A percentile compares a stretch with the other conserved stretches of the same genome.
These are phyloP conservation scores for Drosophila kokeensis DNA, from an alignment of 2,888 invertebrate species.

Conservation along the genomic window DNA sequence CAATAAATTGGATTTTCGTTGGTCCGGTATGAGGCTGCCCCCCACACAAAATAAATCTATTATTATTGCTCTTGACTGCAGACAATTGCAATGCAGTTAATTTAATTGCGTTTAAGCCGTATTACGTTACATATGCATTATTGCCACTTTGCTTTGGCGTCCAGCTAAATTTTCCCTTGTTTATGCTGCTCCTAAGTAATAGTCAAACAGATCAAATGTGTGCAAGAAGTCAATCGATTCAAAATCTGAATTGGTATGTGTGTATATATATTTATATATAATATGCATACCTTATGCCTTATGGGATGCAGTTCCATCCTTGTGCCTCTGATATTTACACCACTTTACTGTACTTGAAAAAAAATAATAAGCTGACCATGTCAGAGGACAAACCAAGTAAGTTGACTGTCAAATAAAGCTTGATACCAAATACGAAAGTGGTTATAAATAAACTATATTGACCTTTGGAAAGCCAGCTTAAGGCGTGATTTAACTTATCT, in stretches of 20 bases:
- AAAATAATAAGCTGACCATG: not conserved
- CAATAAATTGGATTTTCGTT: conserved; percentile 72
- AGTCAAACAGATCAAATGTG: not conserved
- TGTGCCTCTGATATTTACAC: not conserved
- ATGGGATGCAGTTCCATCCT: not conserved
- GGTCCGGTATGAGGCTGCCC: conserved; percentile 14
- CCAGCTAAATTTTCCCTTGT: not conserved
- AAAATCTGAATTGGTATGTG: not conserved
- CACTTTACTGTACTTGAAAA: not conserved
- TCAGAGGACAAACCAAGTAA: not conserved
- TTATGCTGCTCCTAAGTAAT: not conserved
- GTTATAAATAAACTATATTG: not conserved
- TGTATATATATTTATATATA: not conserved
- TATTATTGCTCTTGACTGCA: conserved; percentile 50
- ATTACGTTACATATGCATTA: conserved; percentile 25
- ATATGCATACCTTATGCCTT: not conserved
- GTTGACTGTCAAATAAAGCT: not conserved
- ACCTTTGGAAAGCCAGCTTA: not conserved
- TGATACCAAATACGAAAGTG: not conserved
- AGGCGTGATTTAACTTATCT: not conserved
- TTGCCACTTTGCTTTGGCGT: not conserved
- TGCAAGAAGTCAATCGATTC: not conserved
- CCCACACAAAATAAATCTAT: conserved; percentile 51
- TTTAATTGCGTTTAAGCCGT: conserved; percentile 57
- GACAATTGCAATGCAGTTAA: conserved; percentile 60